phyloP scores from a whole-genome alignment of 2,113 vertebrate genomes.

The Zootoca vivipara region DNA sequence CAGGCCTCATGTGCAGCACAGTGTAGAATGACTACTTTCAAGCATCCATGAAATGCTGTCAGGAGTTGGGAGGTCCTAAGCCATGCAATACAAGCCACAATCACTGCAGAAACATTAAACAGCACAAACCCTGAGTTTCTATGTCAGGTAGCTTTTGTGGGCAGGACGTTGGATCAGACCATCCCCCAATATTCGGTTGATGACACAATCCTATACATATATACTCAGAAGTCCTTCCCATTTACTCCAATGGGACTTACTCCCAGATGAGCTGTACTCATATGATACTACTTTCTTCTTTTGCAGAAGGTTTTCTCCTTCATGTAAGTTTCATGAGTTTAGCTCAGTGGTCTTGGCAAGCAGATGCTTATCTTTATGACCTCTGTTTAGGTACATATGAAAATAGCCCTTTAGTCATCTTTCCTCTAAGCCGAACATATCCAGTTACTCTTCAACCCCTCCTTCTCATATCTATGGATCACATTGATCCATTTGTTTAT shows the following conservation, averaged over 20 bases:
- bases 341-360: not conserved
- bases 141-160: no score
- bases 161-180: no score
- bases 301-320: not conserved
- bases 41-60: not conserved
- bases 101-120: not conserved
- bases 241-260: no score
- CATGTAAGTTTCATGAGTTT: not conserved
- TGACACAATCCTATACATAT: no score
- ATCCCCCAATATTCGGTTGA: no score
- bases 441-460: not conserved
- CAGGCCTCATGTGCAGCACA: not conserved
- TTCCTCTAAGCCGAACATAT: not conserved
- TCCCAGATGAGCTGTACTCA: no score
- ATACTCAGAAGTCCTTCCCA: no score
- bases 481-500: not conserved
- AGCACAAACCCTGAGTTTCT: no score
- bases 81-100: not conserved
- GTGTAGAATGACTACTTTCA: not conserved
- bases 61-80: not conserved
- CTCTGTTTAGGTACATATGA: not conserved
- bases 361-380: not conserved
- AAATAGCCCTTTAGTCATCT: not conserved
- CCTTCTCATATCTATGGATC: not conserved
- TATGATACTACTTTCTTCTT: not conserved